phyloP scores from a whole-genome alignment of 2,797 vertebrate genomes.

The Hippocampus kuda region DNA sequence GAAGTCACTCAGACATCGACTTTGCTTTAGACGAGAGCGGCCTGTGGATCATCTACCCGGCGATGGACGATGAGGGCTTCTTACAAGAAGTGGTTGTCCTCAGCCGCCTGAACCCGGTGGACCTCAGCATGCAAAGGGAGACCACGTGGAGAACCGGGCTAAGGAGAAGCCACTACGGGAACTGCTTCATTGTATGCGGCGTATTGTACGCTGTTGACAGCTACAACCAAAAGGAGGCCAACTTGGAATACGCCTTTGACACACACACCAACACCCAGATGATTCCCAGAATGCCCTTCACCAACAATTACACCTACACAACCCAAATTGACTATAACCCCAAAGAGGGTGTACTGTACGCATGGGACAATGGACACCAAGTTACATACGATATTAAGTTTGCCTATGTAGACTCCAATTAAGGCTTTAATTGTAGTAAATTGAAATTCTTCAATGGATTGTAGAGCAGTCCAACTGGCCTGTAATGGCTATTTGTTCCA shows the following conservation, averaged over 20 bases:
- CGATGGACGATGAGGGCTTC: slow-evolving; percentile 86
- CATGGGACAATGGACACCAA: slow-evolving; percentile 97
- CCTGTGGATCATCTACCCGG: slow-evolving; percentile 91
- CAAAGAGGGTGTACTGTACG: slow-evolving; percentile 85
- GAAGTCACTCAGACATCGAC: slow-evolving; percentile 82
- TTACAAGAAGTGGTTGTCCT: slow-evolving; percentile 87
- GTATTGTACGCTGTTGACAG: slow-evolving; percentile 92
- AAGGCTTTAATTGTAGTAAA: slow-evolving; percentile 20
- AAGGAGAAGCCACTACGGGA: slow-evolving; percentile 80
- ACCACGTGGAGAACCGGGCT: slow-evolving; percentile 94
- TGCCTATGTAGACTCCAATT: slow-evolving; percentile 71
- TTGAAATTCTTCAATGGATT: slow-evolving; percentile 64
- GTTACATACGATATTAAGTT: slow-evolving; percentile 91
- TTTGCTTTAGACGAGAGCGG: slow-evolving; percentile 91
- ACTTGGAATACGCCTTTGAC: slow-evolving; percentile 94
- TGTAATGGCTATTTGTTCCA: slow-evolving; percentile 30
- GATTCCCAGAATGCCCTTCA: slow-evolving; percentile 86
- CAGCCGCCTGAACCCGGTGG: slow-evolving; percentile 79
- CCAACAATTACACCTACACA: slow-evolving; percentile 86
- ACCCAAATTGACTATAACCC: slow-evolving; percentile 98
- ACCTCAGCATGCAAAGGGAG: slow-evolving; percentile 87
- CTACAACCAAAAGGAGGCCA: slow-evolving; percentile 78
- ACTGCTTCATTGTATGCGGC: slow-evolving; percentile 93
- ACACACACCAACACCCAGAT: slow-evolving; percentile 98
- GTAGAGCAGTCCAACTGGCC: slow-evolving; percentile 80